Conservation (phyloP, 2,888 invertebrate species). For the Tetranychus truncatus region DNA sequence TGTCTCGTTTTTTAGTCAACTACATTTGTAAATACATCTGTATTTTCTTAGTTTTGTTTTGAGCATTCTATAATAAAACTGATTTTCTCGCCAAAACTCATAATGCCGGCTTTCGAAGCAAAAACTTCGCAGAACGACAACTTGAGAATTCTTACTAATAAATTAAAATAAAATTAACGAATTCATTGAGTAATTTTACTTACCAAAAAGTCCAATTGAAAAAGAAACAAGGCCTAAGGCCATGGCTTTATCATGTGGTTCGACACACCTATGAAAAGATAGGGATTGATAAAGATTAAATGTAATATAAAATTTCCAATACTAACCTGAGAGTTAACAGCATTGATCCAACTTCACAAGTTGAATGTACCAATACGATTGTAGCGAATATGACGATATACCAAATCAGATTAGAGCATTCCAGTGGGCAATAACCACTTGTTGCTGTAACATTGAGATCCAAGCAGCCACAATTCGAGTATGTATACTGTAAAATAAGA, state of each 20-base stretch:
- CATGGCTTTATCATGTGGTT: constrained; percentile 81
- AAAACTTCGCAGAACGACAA: too few relatives aligned
- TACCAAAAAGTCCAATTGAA: constrained; percentile 70
- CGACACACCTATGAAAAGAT: constrained; percentile 48
- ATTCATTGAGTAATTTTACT: constrained; percentile 26
- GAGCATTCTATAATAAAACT: too few relatives aligned
- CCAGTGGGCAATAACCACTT: constrained; percentile 58
- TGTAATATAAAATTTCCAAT: not conserved
- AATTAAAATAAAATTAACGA: too few relatives aligned
- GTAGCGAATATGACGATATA: constrained; percentile 66
- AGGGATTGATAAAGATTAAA: constrained; percentile 11
- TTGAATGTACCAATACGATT: constrained; percentile 76
- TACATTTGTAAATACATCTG: too few relatives aligned
- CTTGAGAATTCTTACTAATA: too few relatives aligned
- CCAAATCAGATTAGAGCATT: constrained; percentile 57
- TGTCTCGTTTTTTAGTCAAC: too few relatives aligned
- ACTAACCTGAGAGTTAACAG: constrained; percentile 49
- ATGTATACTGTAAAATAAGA: constrained; percentile 19
- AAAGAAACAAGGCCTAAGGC: constrained; percentile 81
- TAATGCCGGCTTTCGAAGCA: too few relatives aligned
- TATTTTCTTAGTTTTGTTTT: too few relatives aligned
- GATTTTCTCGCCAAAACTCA: too few relatives aligned
- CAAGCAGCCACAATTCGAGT: constrained; percentile 38
- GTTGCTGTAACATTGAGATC: constrained; percentile 41
- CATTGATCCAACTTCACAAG: constrained; percentile 78